Evolutionary conservation across 2,797 vertebrate species (phyloP).

Genomic region (Gymnoscopelus braueri): DNA sequence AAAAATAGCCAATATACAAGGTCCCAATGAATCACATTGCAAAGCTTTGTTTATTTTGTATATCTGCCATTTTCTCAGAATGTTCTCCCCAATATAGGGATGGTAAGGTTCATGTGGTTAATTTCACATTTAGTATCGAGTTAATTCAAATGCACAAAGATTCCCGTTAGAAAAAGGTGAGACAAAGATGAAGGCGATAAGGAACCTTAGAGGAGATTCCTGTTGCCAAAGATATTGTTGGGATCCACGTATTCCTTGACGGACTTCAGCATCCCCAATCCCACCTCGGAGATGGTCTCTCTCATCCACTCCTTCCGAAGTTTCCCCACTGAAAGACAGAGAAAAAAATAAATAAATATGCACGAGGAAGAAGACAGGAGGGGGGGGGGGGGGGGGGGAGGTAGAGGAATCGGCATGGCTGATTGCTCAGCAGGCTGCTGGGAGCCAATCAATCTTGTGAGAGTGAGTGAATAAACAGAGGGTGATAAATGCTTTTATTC

Average conservation of each 20-base stretch:
- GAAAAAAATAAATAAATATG: slow-evolving; percentile 59
- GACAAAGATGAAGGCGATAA: slow-evolving; percentile 28
- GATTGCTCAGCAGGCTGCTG: slow-evolving; percentile 91
- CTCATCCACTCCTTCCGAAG: slow-evolving; percentile 98
- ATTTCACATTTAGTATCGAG: slow-evolving; percentile 65
- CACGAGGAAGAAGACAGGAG: slow-evolving; percentile 51
- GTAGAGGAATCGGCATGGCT: slow-evolving; percentile 85
- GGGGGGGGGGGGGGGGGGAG: slow-evolving; percentile 39
- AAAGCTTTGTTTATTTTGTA: no score
- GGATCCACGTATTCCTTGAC: slow-evolving; percentile 98
- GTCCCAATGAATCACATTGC: no score
- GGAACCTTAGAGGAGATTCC: slow-evolving; percentile 91
- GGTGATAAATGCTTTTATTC: slow-evolving; percentile 99
- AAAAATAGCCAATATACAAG: no score
- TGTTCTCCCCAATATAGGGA: no score
- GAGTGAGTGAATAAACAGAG: slow-evolving; percentile 98
- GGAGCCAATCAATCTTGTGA: slow-evolving; percentile 97
- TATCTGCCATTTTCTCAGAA: no score
- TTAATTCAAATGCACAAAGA: slow-evolving; percentile 62
- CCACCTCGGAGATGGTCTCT: slow-evolving; percentile 92
- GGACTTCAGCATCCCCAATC: slow-evolving; percentile 95
- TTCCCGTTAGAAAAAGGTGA: slow-evolving; percentile 57
- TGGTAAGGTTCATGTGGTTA: slow-evolving; percentile 19
- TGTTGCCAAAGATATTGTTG: slow-evolving; percentile 96
- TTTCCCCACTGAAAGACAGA: slow-evolving; percentile 92